Conservation (phyloP, 2,113 vertebrate genomes). For the Trichechus manatus region DNA sequence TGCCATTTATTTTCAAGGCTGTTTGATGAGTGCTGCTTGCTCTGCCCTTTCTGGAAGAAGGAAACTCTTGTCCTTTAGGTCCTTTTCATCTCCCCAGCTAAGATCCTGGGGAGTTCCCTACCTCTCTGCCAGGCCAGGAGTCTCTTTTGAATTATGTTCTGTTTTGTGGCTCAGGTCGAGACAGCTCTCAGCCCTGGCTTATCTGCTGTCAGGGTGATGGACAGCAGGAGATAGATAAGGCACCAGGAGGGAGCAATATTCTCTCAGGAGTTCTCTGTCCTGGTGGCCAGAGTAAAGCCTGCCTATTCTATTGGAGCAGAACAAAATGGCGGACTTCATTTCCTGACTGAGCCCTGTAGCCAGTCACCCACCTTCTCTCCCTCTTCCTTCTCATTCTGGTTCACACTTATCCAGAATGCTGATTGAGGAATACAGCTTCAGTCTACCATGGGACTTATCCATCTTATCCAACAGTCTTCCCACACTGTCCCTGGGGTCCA, state of each 20-base stretch:
- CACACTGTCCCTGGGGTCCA: neutral
- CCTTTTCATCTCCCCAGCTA: neutral
- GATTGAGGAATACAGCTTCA: neutral
- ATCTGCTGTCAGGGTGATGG: conserved; percentile 62
- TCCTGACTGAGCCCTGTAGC: neutral
- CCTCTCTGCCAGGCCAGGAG: neutral
- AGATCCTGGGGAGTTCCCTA: neutral
- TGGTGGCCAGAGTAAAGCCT: neutral
- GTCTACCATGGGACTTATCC: neutral
- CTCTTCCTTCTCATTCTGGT: neutral
- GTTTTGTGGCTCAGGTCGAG: conserved; percentile 57
- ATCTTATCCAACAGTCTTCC: neutral
- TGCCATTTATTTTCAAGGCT: neutral
- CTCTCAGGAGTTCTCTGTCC: neutral
- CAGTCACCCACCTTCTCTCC: neutral
- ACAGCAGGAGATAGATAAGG: conserved; percentile 57
- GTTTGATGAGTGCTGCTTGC: neutral
- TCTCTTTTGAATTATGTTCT: conserved; percentile 75
- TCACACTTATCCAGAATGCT: neutral
- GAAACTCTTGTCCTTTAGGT: neutral
- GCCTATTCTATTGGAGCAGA: neutral
- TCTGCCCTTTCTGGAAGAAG: neutral
- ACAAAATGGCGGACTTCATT: conserved; percentile 4
- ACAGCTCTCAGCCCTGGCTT: conserved; percentile 50
- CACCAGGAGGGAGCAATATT: conserved; percentile 7